These are phyloP conservation scores for Cryptoleucopteryx plumbea DNA, from an alignment of 2,113 vertebrate species.

Conservation along the genomic window DNA sequence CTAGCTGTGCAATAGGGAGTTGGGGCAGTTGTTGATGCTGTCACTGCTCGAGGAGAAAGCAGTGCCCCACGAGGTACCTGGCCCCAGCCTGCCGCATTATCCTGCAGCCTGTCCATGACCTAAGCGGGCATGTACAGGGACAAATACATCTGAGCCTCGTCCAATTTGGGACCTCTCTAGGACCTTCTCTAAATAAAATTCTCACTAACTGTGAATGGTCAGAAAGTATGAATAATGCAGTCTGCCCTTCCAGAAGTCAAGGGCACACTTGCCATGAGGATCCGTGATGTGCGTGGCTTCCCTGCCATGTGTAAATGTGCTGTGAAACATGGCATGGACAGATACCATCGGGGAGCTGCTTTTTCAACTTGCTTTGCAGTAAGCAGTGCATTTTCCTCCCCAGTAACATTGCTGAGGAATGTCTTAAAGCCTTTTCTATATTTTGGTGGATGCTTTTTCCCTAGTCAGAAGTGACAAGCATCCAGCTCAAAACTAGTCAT, in stretches of 20 bases:
- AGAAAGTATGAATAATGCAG: neutral
- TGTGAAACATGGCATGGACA: neutral
- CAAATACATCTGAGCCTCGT: neutral
- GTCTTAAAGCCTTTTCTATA: neutral
- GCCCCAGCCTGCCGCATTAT: accelerated
- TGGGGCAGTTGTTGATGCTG: neutral
- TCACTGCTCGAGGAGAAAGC: neutral
- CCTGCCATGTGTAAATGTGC: neutral
- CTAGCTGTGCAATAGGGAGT: neutral
- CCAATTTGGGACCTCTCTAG: neutral
- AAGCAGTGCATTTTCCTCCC: neutral
- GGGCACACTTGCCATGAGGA: neutral
- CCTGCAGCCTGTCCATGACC: neutral
- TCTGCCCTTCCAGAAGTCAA: neutral
- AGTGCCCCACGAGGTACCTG: neutral
- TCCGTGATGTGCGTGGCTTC: neutral
- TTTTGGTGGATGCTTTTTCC: neutral
- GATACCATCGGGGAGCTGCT: neutral
- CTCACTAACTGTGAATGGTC: neutral
- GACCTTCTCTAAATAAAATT: neutral
- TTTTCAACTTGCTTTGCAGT: neutral
- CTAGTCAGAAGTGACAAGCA: neutral
- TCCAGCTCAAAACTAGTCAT: neutral
- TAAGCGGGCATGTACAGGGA: accelerated
- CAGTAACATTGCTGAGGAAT: neutral